These are phyloP conservation scores for Bombus confusus DNA, from an alignment of 1,140 invertebrate species.

Conservation along the genomic window DNA sequence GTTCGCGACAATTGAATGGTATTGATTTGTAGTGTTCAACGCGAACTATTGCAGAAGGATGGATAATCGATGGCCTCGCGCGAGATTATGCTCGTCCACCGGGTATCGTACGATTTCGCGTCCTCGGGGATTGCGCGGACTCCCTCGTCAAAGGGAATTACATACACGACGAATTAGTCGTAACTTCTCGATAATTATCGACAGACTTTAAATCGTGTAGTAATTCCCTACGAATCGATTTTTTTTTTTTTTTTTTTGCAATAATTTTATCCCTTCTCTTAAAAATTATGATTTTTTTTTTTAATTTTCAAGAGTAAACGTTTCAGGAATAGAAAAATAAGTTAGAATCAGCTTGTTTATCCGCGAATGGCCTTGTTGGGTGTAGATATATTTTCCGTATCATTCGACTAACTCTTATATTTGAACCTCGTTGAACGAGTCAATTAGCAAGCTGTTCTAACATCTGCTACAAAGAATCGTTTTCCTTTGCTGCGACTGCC, in stretches of 20 bases:
- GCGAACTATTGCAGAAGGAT: not conserved
- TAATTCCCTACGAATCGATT: not conserved
- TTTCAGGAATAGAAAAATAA: too few species aligned
- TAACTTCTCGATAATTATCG: not conserved
- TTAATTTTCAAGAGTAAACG: too few species aligned
- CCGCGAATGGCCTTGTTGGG: not conserved
- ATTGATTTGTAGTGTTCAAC: not conserved
- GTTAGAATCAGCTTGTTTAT: conserved; percentile 3
- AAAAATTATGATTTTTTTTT: too few species aligned
- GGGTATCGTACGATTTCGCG: conserved; percentile 17
- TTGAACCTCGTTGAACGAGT: conserved; percentile 46
- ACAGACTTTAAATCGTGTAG: not conserved
- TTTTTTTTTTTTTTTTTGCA: not conserved
- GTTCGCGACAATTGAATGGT: conserved; percentile 16
- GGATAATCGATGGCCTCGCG: conserved; percentile 35
- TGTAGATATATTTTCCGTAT: not conserved
- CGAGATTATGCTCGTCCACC: conserved; percentile 1
- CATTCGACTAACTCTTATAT: conserved; percentile 1
- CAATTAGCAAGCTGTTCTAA: conserved; percentile 56
- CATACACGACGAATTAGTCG: not conserved
- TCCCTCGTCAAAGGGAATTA: not conserved
- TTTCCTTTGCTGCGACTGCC: conserved; percentile 8
- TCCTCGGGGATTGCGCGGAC: not conserved
- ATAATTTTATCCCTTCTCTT: too few species aligned
- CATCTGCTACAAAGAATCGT: conserved; percentile 51